Conservation (phyloP, 2,888 invertebrate genomes). For the Pachliopta kotzebuea region DNA sequence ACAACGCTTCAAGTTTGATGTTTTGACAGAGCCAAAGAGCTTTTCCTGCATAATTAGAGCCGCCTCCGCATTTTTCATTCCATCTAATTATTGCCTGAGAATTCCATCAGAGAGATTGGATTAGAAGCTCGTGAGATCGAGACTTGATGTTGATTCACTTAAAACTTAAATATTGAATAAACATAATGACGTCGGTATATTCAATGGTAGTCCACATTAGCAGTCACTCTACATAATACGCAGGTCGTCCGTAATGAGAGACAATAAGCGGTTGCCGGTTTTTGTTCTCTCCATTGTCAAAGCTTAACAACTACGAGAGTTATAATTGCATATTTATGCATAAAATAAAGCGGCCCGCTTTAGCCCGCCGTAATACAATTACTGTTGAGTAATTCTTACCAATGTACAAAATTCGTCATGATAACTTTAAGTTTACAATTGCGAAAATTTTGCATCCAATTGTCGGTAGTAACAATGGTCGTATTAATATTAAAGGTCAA, state of each 20-base stretch:
- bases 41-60: constrained; percentile 44
- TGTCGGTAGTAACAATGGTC: constrained; percentile 54
- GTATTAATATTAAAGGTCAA: constrained; percentile 55
- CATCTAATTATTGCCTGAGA: constrained; percentile 61
- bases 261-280: constrained; percentile 59
- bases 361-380: constrained; percentile 64
- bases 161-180: constrained; percentile 67
- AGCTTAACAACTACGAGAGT: constrained; percentile 60
- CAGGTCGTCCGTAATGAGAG: constrained; percentile 61
- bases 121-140: constrained; percentile 39
- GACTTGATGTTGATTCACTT: constrained; percentile 42
- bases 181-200: constrained; percentile 57
- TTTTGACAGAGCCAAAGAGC: constrained; percentile 36
- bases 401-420: constrained; percentile 44
- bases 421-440: constrained; percentile 41
- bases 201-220: constrained; percentile 53
- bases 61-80: constrained; percentile 56
- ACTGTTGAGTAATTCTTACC: constrained; percentile 68
- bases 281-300: constrained; percentile 73
- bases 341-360: constrained; percentile 65
- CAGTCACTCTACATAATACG: constrained; percentile 55
- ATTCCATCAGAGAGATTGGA: constrained; percentile 45
- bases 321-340: constrained; percentile 69
- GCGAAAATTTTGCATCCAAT: constrained; percentile 61
- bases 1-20: constrained; percentile 14